These are phyloP conservation scores for Rhabdophis nuchalis DNA, from an alignment of 2,797 vertebrate genomes.

Conservation along the genomic window DNA sequence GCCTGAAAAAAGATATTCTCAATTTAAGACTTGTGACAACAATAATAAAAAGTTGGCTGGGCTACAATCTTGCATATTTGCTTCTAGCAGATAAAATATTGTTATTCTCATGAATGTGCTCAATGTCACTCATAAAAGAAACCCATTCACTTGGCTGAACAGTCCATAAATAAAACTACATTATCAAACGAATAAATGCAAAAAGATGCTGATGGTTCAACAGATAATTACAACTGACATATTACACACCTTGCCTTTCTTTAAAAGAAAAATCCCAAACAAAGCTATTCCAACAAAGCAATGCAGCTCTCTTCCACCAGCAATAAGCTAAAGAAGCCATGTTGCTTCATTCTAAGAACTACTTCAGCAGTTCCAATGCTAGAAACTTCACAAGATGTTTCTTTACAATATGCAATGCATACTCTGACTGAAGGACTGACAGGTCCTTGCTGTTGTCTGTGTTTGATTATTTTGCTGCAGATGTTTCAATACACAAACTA, in stretches of 20 bases:
- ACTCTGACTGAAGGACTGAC: background rate
- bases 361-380: background rate
- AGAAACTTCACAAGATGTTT: background rate
- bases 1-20: background rate
- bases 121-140: background rate
- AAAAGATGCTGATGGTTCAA: background rate
- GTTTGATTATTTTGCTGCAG: background rate
- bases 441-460: background rate
- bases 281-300: background rate
- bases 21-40: background rate
- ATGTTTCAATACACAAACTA: background rate
- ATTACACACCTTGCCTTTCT: background rate
- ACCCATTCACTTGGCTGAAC: background rate
- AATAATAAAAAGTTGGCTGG: background rate
- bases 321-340: background rate
- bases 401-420: background rate
- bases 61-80: background rate
- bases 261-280: background rate
- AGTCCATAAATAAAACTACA: background rate
- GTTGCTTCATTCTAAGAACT: background rate
- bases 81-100: background rate
- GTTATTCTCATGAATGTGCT: background rate
- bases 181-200: background rate
- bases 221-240: background rate
- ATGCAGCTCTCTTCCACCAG: background rate